Percentiles rank a stretch among this genome's conserved stretches.
These are phyloP conservation scores for Drosophila siamana DNA, from an alignment of 2,888 invertebrate species.

Conservation along the genomic window DNA sequence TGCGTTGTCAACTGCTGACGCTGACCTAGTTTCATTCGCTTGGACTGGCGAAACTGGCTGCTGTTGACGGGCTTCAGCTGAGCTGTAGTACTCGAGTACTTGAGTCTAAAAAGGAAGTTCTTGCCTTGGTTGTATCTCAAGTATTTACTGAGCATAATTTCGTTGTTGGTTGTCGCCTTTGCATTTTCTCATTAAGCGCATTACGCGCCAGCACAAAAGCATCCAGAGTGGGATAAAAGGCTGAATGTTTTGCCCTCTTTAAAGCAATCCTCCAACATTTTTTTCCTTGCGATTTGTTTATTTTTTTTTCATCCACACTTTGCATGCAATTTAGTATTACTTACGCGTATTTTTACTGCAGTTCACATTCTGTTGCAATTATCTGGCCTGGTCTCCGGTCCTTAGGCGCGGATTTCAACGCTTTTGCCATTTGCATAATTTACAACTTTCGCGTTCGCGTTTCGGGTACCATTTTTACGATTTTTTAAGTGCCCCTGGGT, in stretches of 20 bases:
- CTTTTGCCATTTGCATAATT: slow-evolving; percentile 73
- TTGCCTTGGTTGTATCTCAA: slow-evolving; percentile 53
- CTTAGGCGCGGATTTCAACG: slow-evolving; percentile 72
- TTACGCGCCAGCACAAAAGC: slow-evolving; percentile 54
- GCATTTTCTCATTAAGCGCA: slow-evolving; percentile 76
- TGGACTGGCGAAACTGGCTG: slow-evolving; percentile 32
- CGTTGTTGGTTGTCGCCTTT: slow-evolving; percentile 67
- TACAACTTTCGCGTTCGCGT: slow-evolving; percentile 50
- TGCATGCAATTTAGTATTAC: slow-evolving; percentile 62
- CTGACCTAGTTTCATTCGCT: slow-evolving; percentile 65
- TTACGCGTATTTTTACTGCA: slow-evolving; percentile 54
- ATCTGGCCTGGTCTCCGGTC: slow-evolving; percentile 54
- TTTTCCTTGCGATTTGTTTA: not conserved
- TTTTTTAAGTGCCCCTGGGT: slow-evolving; percentile 64
- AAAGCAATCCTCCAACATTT: slow-evolving; percentile 17
- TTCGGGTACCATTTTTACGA: slow-evolving; percentile 57
- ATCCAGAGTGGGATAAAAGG: slow-evolving; percentile 23
- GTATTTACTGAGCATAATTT: slow-evolving; percentile 71
- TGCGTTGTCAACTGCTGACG: slow-evolving; percentile 49
- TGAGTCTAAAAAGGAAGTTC: slow-evolving; percentile 19
- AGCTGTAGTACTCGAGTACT: slow-evolving; percentile 12
- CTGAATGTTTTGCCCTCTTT: slow-evolving; percentile 25
- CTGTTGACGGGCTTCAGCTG: slow-evolving; percentile 36
- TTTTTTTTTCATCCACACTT: slow-evolving; percentile 10
- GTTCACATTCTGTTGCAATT: slow-evolving; percentile 70